Evolutionary conservation across 2,888 invertebrate genomes (phyloP), one percentile per base, ranked within the genome.

Genomic region (Erebia ligea): DNA sequence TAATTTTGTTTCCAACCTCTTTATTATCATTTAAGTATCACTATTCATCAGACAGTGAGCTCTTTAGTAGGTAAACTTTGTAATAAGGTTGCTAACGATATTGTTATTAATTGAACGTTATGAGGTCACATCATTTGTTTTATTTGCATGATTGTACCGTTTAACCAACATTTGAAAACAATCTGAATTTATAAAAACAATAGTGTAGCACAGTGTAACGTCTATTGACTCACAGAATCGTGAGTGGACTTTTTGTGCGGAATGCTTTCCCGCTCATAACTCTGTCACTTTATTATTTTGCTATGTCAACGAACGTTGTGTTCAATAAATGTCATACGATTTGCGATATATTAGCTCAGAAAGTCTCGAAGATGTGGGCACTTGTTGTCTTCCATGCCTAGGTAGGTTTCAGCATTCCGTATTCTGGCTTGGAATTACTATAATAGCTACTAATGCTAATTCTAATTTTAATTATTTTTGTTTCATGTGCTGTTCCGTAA

Each of bases 351-450:
- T 83, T 80, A 90, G 90, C 78, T 83, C 86, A 78, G 87, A 90
- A 73, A 91, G 92, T 80, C 84, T 89, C 68, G 91, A 90, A 76
- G 85, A 89, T 80, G 82, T 92, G 81, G 86, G 87, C 80, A 88
- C 86, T 77, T 92, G 92, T 86, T 92, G 92, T 86, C 86, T 92
- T 67, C 91, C 91, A 73, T 92, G 92, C 79, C 75, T 90, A 78
- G 86, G 91, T 81, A 79, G 58, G 74, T 67, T 62, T 64, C 15
- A 17, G 45, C 19, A 48, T 48, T 62, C 15, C 6, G 40, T 40
- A 10, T 42, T 42, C 40, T 10, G 4, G 42, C 17, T 1, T 58
- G 8, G 57, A 56, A 48, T 67, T 52, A 15, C 2, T 19, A 15
- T 13, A 45, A n/a, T 54, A 54, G 10, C 10, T 19, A 19, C 10